Conservation (phyloP, 2,797 vertebrate genomes). For the Tapera naevia region DNA sequence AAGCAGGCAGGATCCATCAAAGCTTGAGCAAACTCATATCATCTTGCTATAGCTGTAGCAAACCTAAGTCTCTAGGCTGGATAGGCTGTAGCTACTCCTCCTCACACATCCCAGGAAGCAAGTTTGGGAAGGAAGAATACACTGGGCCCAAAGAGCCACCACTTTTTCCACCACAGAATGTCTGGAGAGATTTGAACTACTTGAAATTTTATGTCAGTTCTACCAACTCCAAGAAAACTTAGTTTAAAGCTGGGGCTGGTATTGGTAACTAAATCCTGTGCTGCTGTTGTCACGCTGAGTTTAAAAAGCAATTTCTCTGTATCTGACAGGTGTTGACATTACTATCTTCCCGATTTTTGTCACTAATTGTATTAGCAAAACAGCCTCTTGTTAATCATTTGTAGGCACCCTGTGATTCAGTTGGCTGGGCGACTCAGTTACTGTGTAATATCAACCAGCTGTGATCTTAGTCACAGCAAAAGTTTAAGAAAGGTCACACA, state of each 20-base stretch:
- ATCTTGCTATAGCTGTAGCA: not conserved
- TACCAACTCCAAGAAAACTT: not conserved
- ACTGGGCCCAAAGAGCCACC: not conserved
- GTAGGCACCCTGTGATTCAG: slow-evolving; percentile 36
- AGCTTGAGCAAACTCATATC: not conserved
- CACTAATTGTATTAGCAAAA: slow-evolving; percentile 35
- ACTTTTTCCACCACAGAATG: not conserved
- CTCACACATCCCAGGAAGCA: fast-evolving
- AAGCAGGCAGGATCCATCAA: not conserved
- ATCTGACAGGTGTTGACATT: not conserved
- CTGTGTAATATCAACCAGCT: slow-evolving; percentile 21
- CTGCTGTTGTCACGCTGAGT: not conserved
- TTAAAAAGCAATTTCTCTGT: not conserved
- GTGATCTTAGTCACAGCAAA: slow-evolving; percentile 22
- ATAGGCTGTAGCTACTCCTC: not conserved
- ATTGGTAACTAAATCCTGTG: not conserved
- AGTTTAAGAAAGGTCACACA: not conserved
- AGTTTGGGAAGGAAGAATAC: not conserved
- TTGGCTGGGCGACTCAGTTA: not conserved
- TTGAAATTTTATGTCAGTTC: not conserved
- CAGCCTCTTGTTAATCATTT: slow-evolving; percentile 31
- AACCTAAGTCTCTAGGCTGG: not conserved
- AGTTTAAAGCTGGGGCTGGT: not conserved
- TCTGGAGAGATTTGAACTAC: not conserved
- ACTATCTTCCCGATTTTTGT: not conserved